Evolutionary conservation across 2,113 vertebrate genomes (phyloP).

Genomic region (Calypte anna): DNA sequence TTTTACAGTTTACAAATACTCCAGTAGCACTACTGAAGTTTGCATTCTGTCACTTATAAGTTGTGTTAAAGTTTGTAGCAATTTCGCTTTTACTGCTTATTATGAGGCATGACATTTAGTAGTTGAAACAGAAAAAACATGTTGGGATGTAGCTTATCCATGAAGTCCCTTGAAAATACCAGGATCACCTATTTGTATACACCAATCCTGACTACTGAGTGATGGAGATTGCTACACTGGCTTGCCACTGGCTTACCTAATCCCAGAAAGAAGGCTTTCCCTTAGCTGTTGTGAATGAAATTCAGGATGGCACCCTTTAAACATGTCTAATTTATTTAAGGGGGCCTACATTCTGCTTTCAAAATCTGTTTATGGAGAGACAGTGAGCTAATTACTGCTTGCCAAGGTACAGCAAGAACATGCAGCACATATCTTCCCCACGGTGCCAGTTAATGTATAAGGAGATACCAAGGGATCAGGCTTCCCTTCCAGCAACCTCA

Average conservation of each 20-base stretch:
- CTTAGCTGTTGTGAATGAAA: background rate
- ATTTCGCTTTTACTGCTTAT: background rate
- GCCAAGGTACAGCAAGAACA: background rate
- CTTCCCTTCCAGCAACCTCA: background rate
- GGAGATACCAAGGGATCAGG: background rate
- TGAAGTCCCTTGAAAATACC: background rate
- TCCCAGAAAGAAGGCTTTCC: background rate
- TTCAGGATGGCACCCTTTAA: background rate
- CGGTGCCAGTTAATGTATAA: background rate
- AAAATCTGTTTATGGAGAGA: background rate
- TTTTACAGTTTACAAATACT: background rate
- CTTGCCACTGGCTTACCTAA: background rate
- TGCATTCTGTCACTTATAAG: background rate
- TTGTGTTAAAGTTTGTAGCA: background rate
- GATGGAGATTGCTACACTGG: background rate
- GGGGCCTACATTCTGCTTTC: background rate
- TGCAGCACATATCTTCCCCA: background rate
- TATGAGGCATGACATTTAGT: background rate
- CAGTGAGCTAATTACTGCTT: background rate
- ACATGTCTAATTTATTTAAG: background rate
- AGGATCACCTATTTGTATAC: background rate
- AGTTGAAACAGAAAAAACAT: background rate
- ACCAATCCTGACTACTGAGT: background rate
- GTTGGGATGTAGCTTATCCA: background rate
- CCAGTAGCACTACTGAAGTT: background rate